Conservation (phyloP, 2,797 vertebrate genomes). For the Danio kyathit region DNA sequence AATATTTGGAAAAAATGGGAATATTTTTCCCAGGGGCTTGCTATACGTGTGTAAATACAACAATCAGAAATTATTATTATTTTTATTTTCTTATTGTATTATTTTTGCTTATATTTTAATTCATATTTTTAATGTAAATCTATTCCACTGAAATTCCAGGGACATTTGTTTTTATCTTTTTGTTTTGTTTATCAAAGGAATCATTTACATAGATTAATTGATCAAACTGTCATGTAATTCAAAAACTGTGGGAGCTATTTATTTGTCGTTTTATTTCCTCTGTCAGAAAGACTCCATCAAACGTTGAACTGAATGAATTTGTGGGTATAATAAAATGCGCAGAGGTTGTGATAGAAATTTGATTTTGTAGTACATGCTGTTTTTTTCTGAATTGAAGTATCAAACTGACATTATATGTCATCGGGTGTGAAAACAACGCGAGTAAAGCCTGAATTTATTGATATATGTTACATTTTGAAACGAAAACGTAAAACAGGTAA, state of each 20-base stretch:
- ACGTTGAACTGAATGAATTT: conserved; percentile 92
- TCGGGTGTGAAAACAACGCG: neutral
- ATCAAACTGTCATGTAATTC: conserved; percentile 87
- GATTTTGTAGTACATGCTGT: conserved; percentile 85
- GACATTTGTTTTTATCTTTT: conserved; percentile 82
- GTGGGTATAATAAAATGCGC: conserved; percentile 89
- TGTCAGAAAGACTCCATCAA: conserved; percentile 82
- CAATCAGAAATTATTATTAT: conserved; percentile 70
- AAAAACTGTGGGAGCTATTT: conserved; percentile 90
- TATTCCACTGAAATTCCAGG: conserved; percentile 77
- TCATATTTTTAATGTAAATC: conserved; percentile 36
- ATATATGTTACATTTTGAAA: neutral
- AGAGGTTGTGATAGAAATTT: conserved; percentile 91
- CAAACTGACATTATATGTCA: conserved; percentile 14
- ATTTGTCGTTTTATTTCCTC: conserved; percentile 73
- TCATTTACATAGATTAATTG: conserved; percentile 89
- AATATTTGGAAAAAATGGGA: conserved; percentile 23
- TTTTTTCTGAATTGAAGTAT: conserved; percentile 83
- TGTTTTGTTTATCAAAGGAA: conserved; percentile 72
- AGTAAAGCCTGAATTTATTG: neutral
- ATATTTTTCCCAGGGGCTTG: conserved; percentile 25
- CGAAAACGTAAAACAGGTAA: neutral
- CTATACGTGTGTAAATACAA: conserved; percentile 48
- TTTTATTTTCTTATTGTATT: conserved; percentile 82
- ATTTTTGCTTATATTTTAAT: conserved; percentile 68